Evolutionary conservation across 2,888 invertebrate species (phyloP).

Genomic region (Ichneumoninae sp.): DNA sequence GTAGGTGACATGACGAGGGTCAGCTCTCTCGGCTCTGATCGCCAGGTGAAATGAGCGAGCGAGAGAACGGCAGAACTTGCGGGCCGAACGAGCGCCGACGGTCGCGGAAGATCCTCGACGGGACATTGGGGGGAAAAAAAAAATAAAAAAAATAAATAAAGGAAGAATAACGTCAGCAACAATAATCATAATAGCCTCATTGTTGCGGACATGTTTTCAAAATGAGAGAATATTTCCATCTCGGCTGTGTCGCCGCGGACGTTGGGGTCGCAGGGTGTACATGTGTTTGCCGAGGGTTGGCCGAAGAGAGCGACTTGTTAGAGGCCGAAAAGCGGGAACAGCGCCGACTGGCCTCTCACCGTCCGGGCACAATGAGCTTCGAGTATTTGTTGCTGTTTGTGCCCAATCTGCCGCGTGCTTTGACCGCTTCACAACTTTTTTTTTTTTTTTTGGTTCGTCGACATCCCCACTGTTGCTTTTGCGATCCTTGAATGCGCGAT

Average conservation of each 20-base stretch:
- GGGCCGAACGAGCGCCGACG: conserved; percentile 12
- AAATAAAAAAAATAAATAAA: conserved; percentile 47
- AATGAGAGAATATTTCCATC: conserved; percentile 77
- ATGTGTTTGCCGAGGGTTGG: conserved; percentile 39
- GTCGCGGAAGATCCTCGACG: conserved; percentile 17
- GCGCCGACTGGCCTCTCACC: conserved; percentile 1
- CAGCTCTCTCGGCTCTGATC: conserved; percentile 77
- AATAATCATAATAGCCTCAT: conserved; percentile 82
- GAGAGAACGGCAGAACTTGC: conserved; percentile 4
- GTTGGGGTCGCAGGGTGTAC: background rate
- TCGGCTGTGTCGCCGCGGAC: conserved; percentile 23
- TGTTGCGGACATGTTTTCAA: conserved; percentile 84
- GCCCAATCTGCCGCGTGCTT: conserved; percentile 79
- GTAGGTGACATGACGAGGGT: conserved; percentile 82
- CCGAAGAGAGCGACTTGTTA: conserved; percentile 53
- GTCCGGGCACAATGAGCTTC: conserved; percentile 68
- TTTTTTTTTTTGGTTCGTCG: conserved; percentile 33
- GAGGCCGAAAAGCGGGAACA: conserved; percentile 44
- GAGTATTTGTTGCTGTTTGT: conserved; percentile 83
- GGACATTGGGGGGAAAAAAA: conserved; percentile 14
- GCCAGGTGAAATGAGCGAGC: conserved; percentile 75
- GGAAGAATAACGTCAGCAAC: conserved; percentile 73
- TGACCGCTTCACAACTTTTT: conserved; percentile 71
- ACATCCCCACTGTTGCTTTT: conserved; percentile 50
- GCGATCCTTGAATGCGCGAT: conserved; percentile 5